phyloP scores from a whole-genome alignment of 2,797 vertebrate genomes.

The Peromyscus eremicus region DNA sequence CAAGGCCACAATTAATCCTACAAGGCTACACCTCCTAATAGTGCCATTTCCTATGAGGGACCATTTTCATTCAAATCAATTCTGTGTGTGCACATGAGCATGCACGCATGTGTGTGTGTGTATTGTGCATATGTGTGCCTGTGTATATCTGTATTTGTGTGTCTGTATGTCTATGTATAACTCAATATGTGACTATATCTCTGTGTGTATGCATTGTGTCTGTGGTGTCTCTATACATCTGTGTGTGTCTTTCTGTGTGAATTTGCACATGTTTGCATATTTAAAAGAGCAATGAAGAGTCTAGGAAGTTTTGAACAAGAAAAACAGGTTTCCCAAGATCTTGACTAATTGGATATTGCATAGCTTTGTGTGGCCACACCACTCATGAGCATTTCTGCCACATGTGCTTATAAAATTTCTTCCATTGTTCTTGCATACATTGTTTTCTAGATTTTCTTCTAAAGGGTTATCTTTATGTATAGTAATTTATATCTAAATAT shows the following conservation, averaged over 20 bases:
- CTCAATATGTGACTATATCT: not conserved
- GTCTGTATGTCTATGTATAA: not conserved
- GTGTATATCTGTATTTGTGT: not conserved
- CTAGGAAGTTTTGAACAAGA: not conserved
- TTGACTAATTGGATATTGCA: not conserved
- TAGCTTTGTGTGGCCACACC: not conserved
- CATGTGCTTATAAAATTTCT: not conserved
- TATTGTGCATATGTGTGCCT: not conserved
- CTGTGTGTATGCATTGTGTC: not conserved
- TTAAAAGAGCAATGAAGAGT: not conserved
- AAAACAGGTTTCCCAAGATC: conserved; percentile 50
- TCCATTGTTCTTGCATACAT: not conserved
- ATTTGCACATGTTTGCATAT: not conserved
- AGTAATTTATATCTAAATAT: not conserved
- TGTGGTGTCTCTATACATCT: not conserved
- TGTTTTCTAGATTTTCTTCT: conserved; percentile 60
- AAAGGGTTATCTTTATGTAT: not conserved
- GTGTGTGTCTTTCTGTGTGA: rapidly evolving
- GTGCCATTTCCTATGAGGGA: not conserved
- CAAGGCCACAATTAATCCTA: not conserved
- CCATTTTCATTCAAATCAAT: not conserved
- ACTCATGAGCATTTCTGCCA: not conserved
- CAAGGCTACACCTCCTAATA: not conserved
- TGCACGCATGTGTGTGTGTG: not conserved
- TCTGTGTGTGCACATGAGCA: not conserved